These are phyloP conservation scores for Drosophila recens DNA, from an alignment of 2,888 invertebrate genomes.

Conservation along the genomic window DNA sequence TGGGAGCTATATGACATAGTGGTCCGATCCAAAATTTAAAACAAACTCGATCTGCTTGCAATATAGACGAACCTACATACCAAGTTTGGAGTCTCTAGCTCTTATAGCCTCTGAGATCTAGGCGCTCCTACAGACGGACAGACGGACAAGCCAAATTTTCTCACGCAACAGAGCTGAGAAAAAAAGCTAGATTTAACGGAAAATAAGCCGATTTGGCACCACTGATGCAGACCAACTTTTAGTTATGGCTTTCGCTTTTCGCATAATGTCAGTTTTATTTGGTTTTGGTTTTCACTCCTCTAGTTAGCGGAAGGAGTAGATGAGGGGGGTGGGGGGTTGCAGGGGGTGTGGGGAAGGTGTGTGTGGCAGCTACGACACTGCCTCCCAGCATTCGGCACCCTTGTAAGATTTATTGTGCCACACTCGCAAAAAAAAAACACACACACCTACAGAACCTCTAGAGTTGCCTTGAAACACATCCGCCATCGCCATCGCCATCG, in stretches of 20 bases:
- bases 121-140: no score
- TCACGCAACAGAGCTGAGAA: no score
- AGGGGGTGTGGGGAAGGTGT: neutral
- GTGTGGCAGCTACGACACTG: slow-evolving; percentile 34
- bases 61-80: no score
- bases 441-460: slow-evolving; percentile 40
- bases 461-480: slow-evolving; percentile 38
- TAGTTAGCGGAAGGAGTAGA: neutral
- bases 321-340: neutral
- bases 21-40: no score
- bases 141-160: no score
- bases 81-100: no score
- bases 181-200: no score
- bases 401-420: slow-evolving; percentile 77
- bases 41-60: no score
- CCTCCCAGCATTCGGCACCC: slow-evolving; percentile 71
- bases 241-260: slow-evolving; percentile 82
- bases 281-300: slow-evolving; percentile 76
- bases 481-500: slow-evolving; percentile 25
- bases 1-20: no score
- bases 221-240: slow-evolving; percentile 67
- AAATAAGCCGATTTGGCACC: no score
- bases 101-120: no score
- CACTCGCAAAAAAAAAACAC: slow-evolving; percentile 32
- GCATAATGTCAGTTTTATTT: slow-evolving; percentile 82